Evolutionary conservation across 1,140 invertebrate genomes (phyloP), one percentile per base, ranked within the genome.

Genomic region (Colletes gigas): DNA sequence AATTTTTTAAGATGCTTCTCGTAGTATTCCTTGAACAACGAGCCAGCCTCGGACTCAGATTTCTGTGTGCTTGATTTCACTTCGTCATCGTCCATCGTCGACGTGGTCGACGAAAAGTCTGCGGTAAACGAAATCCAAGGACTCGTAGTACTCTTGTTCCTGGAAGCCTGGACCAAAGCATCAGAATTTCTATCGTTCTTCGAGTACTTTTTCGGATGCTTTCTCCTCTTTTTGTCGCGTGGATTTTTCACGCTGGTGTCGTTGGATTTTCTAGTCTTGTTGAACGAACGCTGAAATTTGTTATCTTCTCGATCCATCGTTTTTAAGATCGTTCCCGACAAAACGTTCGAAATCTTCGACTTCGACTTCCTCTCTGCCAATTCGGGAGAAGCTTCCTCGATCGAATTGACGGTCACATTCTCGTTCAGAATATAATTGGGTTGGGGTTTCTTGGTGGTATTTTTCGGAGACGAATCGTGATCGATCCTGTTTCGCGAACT

Each of bases 361-460:
- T 9, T 8, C 0, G 59, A 4, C 12, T 2, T 21, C 57, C 30
- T 30, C 30, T 19, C 3, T 15, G 9, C 4, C 59, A 39, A 21
- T 21, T 81, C 73, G 19, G 74, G 73, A 55, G 77, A 77, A 50
- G 41, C 50, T 69, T 60, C 57, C n/a, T 69, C 19, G 44, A 81
- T 63, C 57, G 79, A 21, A 21, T 81, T 63, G 55, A 39, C 21
- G 72, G 77, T 81, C 65, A 60, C 62, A 63, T 77, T 60, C 44
- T 44, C 47, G 14, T 73, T 60, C 15, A 47, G 44, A 65, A 66
- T 57, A 57, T 52, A 7, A 50, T 19, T 1, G 30, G 30, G n/a
- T 21, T n/a, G 1, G 17, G 17, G n/a, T n/a, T 17, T 5, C 8
- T n/a, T 17, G n/a, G 5, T 17, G 5, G 7, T 8, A 9, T 1